Base-by-base conservation (phyloP, 1,140 invertebrate genomes). In the Physella acuta region DNA sequence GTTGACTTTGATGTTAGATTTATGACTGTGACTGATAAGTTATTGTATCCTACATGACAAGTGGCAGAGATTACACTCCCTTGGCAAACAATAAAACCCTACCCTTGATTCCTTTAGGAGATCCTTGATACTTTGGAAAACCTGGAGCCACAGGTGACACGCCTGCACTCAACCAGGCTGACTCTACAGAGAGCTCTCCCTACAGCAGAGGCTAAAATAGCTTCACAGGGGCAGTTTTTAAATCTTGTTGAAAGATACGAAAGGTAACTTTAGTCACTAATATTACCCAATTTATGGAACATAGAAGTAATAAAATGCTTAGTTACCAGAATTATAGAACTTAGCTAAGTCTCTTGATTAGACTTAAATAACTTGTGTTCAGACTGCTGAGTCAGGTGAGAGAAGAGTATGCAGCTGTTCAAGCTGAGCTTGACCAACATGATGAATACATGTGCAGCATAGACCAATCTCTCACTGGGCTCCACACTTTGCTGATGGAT, bases 161-260 rank as follows among this genome's bases (percentile, higher is more conserved):
- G 68, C 20, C 49, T 81, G 56, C 76, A 78, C 72, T 73, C 70
- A 51, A 73, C 76, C 71, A 72, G 75, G 16, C 58, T 75, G 8
- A 71, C 70, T 14, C 68, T 82, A 30, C 77, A 78, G 70, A 76
- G 71, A n/a, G 76, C 69, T 44, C 69, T 82, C 31, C 79, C 79
- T 3, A 81, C 77, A 33, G 79, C 77, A 59, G 81, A 80, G 65
- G 79, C 78, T 16, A 80, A 77, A 66, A 72, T 80, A n/a, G 72
- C 75, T 4, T 70, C 71, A n/a, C 78, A 81, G 56, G 76, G 79
- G 36, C 63, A 75, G n/a, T 68, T 78, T 16, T 71, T 82, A 70
- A 56, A 53, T 26, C 52, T 78, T 24, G 52, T 78, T 30, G 79
- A 82, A 59, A 78, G 75, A 72, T 75, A 76, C 52, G 76, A 81